Conservation (phyloP, 2,797 vertebrate species). For the Apogon talboti region DNA sequence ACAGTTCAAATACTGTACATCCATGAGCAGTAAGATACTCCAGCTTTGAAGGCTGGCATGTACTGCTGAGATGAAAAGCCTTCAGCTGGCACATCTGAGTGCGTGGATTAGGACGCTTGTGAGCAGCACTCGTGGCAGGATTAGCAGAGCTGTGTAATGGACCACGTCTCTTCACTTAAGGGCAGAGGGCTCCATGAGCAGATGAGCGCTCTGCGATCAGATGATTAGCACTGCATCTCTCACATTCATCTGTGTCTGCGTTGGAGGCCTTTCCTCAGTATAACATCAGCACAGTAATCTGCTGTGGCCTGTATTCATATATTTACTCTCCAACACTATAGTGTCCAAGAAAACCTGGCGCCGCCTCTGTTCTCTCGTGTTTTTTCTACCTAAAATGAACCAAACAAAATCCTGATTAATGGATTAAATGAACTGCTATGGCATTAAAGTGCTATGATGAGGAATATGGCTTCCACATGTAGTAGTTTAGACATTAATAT, state of each 20-base stretch:
- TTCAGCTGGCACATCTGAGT: constrained; percentile 45
- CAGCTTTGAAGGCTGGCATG: constrained; percentile 13
- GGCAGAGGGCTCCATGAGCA: constrained; percentile 37
- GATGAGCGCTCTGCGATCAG: constrained; percentile 55
- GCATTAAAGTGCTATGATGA: constrained; percentile 6
- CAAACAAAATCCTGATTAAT: constrained; percentile 1
- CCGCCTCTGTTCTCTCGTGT: neutral
- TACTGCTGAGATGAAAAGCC: constrained; percentile 60
- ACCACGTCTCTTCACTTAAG: constrained; percentile 65
- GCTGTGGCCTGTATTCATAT: constrained; percentile 25
- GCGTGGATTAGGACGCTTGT: constrained; percentile 63
- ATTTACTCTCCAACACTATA: neutral
- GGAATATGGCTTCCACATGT: constrained; percentile 4
- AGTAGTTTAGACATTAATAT: constrained; percentile 17
- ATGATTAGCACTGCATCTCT: constrained; percentile 56
- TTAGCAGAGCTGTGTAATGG: constrained; percentile 68
- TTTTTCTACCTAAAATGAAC: constrained; percentile 1
- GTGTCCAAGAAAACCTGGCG: neutral
- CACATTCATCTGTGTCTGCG: constrained; percentile 26
- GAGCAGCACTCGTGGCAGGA: constrained; percentile 63
- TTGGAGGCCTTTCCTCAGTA: constrained; percentile 17
- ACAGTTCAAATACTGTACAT: constrained; percentile 1
- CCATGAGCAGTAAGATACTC: constrained; percentile 7
- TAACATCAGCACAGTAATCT: constrained; percentile 26
- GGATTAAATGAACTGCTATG: neutral